A percentile compares a stretch with the other conserved stretches of the same genome.
phyloP scores from a whole-genome alignment of 2,888 invertebrate species.

The Caenorhabditis sp. region DNA sequence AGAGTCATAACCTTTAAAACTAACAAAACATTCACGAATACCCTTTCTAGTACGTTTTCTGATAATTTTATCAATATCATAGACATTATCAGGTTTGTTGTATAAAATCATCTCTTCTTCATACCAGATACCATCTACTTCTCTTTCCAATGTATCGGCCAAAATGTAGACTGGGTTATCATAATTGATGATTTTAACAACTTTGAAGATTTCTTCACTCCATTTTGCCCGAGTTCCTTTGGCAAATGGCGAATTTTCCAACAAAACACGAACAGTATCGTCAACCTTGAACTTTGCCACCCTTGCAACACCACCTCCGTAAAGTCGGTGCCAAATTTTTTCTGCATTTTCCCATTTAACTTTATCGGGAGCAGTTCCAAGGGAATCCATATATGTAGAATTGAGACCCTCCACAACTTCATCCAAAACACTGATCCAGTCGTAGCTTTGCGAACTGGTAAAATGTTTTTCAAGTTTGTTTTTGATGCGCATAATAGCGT shows the following conservation, averaged over 20 bases:
- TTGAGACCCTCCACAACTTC: constrained; percentile 7
- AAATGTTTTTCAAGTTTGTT: constrained; percentile 28
- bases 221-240: constrained; percentile 18
- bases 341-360: constrained; percentile 15
- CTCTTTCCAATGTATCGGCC: background rate
- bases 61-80: constrained; percentile 17
- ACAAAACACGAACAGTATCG: background rate
- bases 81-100: background rate
- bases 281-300: constrained; percentile 7
- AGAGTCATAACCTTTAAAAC: too few species aligned
- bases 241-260: constrained; percentile 10
- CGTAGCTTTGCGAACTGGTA: background rate
- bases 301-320: too few species aligned
- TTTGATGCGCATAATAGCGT: constrained; percentile 28
- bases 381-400: constrained; percentile 2
- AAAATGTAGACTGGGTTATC: constrained; percentile 20
- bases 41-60: too few species aligned
- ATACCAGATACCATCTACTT: constrained; percentile 15
- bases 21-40: too few species aligned
- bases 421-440: background rate
- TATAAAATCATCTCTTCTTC: constrained; percentile 16
- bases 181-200: background rate
- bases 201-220: constrained; percentile 10
- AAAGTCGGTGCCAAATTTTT: constrained; percentile 10
- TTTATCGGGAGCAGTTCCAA: constrained; percentile 17